Evolutionary conservation across 2,113 vertebrate species (phyloP).

Genomic region (Centrocercus urophasianus): DNA sequence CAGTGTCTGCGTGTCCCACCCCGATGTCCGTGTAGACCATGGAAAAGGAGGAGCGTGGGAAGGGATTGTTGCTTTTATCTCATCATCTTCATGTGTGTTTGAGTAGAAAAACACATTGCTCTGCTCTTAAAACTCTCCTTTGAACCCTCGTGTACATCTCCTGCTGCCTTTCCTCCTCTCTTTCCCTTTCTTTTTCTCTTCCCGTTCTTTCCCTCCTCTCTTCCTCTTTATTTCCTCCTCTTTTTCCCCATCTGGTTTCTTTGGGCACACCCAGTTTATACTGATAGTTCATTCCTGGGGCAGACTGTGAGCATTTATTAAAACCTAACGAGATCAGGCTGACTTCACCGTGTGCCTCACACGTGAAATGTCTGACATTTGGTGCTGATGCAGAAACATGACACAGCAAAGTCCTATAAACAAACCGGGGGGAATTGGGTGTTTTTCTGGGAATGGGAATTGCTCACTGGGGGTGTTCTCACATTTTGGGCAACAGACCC

Average conservation of each 20-base stretch:
- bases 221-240: no score
- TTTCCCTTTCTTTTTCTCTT: neutral
- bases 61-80: rapidly evolving
- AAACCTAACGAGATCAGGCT: neutral
- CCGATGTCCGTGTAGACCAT: no score
- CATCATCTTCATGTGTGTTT: rapidly evolving
- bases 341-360: no score
- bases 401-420: no score
- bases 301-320: neutral
- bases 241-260: neutral
- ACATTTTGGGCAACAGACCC: no score
- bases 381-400: no score
- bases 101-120: neutral
- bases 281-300: neutral
- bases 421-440: no score
- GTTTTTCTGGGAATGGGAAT: no score
- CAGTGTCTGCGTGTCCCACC: no score
- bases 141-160: rapidly evolving
- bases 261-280: neutral
- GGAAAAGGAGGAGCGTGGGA: rapidly evolving
- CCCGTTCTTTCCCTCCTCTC: neutral
- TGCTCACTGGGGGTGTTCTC: no score
- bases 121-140: neutral
- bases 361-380: no score
- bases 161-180: neutral